These are phyloP conservation scores for Ellobius talpinus DNA, from an alignment of 2,113 vertebrate genomes.

Conservation along the genomic window DNA sequence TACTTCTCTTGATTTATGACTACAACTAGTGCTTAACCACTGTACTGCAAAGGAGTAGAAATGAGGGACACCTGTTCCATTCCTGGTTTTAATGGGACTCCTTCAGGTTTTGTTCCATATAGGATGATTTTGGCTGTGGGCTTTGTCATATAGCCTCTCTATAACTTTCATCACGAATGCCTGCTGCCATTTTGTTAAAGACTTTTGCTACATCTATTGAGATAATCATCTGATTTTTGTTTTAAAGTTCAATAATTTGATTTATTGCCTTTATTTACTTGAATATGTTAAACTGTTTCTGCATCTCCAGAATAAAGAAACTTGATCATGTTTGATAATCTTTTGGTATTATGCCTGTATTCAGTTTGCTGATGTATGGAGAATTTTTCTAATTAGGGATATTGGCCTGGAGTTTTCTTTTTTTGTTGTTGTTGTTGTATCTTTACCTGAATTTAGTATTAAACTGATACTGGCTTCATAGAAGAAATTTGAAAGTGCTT, in stretches of 20 bases:
- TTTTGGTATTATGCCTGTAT: not conserved
- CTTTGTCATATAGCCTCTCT: not conserved
- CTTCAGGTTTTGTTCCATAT: not conserved
- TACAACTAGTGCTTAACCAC: not conserved
- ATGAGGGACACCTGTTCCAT: not conserved
- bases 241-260: too few relatives aligned
- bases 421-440: not conserved
- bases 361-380: not conserved
- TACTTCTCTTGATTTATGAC: not conserved
- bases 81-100: not conserved
- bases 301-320: not conserved
- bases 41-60: not conserved
- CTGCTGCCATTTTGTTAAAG: too few relatives aligned
- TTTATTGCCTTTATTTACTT: too few relatives aligned
- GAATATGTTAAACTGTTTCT: not conserved
- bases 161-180: too few relatives aligned
- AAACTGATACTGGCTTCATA: not conserved
- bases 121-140: not conserved
- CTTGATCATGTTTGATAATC: not conserved
- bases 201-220: too few relatives aligned
- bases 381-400: not conserved
- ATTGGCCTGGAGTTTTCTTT: not conserved
- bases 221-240: too few relatives aligned
- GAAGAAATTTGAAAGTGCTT: too few relatives aligned
- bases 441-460: not conserved